A percentile compares a stretch with the other conserved stretches of the same genome.
phyloP scores from a whole-genome alignment of 2,113 vertebrate species.

The Acrocephalus kingi region DNA sequence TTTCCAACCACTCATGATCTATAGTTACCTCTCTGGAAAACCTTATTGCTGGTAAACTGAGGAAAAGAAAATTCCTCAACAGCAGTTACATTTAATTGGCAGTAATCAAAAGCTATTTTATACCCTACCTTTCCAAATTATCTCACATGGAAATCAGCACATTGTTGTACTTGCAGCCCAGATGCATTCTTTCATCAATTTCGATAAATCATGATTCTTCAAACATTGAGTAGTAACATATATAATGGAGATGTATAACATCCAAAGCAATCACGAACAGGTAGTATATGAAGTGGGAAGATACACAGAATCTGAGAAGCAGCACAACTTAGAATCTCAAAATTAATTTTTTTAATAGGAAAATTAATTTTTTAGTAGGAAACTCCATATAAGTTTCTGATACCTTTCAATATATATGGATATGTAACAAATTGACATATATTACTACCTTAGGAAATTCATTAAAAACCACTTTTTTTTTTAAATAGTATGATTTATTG shows the following conservation, averaged over 20 bases:
- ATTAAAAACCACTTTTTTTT: neutral
- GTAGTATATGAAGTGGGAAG: neutral
- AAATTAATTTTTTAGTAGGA: too few relatives aligned
- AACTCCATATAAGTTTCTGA: neutral
- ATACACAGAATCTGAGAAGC: neutral
- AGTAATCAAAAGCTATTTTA: neutral
- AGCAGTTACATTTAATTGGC: neutral
- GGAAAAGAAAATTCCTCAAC: neutral
- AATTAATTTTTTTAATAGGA: neutral
- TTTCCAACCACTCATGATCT: neutral
- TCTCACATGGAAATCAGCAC: neutral
- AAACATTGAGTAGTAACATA: neutral
- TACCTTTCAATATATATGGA: neutral
- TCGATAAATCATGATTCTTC: neutral
- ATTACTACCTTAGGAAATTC: neutral
- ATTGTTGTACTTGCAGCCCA: neutral
- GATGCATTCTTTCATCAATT: neutral
- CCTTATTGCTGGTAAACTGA: neutral
- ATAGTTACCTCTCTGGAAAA: neutral
- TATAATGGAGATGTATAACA: neutral
- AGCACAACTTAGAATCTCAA: neutral
- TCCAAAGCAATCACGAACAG: neutral
- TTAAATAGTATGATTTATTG: neutral
- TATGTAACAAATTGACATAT: neutral
- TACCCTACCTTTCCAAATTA: neutral